These are phyloP conservation scores for Epinotia ramella DNA, from an alignment of 2,888 invertebrate genomes.

Conservation along the genomic window DNA sequence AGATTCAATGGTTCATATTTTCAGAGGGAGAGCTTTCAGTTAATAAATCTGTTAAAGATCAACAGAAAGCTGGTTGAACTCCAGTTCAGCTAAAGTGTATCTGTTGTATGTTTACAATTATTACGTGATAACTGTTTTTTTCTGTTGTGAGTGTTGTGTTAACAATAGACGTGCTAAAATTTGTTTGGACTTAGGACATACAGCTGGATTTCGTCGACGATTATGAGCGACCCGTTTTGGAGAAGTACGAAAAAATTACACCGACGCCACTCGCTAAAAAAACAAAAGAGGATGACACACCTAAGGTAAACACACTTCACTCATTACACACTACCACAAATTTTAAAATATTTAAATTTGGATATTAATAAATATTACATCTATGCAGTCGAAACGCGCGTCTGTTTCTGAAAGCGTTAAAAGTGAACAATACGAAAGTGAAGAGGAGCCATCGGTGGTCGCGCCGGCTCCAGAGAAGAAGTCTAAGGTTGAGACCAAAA, in stretches of 20 bases:
- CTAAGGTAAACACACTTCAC: constrained; percentile 71
- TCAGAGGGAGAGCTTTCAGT: background rate
- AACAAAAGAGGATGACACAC: constrained; percentile 77
- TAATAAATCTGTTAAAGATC: constrained; percentile 1
- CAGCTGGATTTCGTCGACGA: constrained; percentile 86
- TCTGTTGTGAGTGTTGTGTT: constrained; percentile 63
- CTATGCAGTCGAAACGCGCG: constrained; percentile 74
- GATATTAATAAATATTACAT: constrained; percentile 40
- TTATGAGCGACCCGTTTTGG: constrained; percentile 91
- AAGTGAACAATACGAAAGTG: constrained; percentile 77
- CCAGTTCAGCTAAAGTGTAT: constrained; percentile 19
- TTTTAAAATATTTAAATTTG: constrained; percentile 51
- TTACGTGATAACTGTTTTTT: constrained; percentile 61
- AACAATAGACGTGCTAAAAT: constrained; percentile 73
- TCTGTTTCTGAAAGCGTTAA: constrained; percentile 77
- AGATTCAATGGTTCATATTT: constrained; percentile 20
- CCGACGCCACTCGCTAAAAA: constrained; percentile 83
- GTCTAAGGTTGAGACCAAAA: constrained; percentile 65
- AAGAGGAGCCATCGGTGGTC: constrained; percentile 74
- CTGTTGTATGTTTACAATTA: constrained; percentile 31
- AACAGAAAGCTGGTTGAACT: constrained; percentile 17
- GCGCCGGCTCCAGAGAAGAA: constrained; percentile 73
- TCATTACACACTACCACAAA: constrained; percentile 54
- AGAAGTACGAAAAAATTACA: constrained; percentile 88
- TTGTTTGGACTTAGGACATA: constrained; percentile 76